These are phyloP conservation scores for Spialia ferax DNA, from an alignment of 2,888 invertebrate genomes.

Conservation along the genomic window DNA sequence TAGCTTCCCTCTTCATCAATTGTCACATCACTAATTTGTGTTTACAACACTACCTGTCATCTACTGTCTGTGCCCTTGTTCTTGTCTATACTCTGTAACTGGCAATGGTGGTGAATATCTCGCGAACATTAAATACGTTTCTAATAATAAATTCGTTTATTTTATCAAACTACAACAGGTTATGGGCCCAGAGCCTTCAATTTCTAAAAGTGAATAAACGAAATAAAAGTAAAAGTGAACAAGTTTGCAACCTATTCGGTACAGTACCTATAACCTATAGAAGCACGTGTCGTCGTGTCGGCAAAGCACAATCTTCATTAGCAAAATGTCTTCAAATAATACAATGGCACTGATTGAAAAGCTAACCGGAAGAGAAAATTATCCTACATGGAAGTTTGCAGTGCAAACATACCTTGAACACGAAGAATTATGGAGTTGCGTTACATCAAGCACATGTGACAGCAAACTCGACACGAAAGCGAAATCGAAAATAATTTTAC, in stretches of 20 bases:
- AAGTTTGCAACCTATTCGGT: background rate
- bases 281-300: background rate
- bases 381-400: constrained; percentile 46
- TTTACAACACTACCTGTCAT: too few species aligned
- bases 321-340: constrained; percentile 19
- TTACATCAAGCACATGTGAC: background rate
- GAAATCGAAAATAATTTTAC: background rate
- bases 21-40: too few species aligned
- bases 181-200: background rate
- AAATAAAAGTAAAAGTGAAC: background rate
- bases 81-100: too few species aligned
- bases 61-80: too few species aligned
- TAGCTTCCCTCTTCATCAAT: too few species aligned
- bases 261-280: too few species aligned
- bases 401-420: constrained; percentile 28
- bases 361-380: constrained; percentile 45
- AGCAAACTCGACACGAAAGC: background rate
- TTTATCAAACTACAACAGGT: background rate
- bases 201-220: background rate
- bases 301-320: background rate
- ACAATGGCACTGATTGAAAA: constrained; percentile 43
- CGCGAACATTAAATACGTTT: too few species aligned
- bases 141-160: too few species aligned
- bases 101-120: too few species aligned
- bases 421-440: background rate